phyloP scores from a whole-genome alignment of 2,888 invertebrate species.

The Idaea straminata region DNA sequence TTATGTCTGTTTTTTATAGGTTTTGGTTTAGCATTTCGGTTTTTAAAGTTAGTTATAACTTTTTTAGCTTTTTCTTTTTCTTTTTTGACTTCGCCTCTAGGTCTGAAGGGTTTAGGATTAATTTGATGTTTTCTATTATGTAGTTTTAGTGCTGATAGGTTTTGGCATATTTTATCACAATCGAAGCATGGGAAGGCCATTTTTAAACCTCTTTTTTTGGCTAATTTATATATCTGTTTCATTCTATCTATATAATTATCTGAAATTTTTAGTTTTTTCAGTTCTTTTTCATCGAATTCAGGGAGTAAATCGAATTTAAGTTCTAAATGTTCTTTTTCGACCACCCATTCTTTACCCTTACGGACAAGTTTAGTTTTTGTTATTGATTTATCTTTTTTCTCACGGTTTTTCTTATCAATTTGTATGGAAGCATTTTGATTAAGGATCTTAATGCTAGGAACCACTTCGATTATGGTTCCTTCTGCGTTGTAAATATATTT shows the following conservation, averaged over 20 bases:
- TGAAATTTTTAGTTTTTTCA: conserved; percentile 28
- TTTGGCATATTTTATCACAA: conserved; percentile 62
- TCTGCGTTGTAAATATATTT: conserved; percentile 50
- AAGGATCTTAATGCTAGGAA: conserved; percentile 57
- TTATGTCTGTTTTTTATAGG: conserved; percentile 59
- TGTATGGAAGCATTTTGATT: conserved; percentile 51
- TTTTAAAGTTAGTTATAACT: conserved; percentile 13
- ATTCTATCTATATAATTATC: conserved; percentile 47
- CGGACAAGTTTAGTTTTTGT: conserved; percentile 54
- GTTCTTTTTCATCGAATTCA: conserved; percentile 35
- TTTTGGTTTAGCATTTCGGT: conserved; percentile 47
- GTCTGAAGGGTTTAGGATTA: conserved; percentile 53
- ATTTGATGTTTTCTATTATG: conserved; percentile 56
- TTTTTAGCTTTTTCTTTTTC: conserved; percentile 16
- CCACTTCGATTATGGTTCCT: conserved; percentile 48
- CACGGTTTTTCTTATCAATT: conserved; percentile 48
- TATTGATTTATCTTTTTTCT: conserved; percentile 36
- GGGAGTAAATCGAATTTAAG: conserved; percentile 39
- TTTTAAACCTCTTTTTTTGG: conserved; percentile 44
- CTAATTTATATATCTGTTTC: conserved; percentile 44
- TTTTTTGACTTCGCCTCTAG: conserved; percentile 40
- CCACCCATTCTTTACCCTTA: conserved; percentile 56
- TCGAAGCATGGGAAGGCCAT: conserved; percentile 60
- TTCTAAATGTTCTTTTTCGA: conserved; percentile 45
- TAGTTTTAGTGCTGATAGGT: conserved; percentile 51